phyloP scores from a whole-genome alignment of 2,797 vertebrate species.

The Sebastes paucispinis region DNA sequence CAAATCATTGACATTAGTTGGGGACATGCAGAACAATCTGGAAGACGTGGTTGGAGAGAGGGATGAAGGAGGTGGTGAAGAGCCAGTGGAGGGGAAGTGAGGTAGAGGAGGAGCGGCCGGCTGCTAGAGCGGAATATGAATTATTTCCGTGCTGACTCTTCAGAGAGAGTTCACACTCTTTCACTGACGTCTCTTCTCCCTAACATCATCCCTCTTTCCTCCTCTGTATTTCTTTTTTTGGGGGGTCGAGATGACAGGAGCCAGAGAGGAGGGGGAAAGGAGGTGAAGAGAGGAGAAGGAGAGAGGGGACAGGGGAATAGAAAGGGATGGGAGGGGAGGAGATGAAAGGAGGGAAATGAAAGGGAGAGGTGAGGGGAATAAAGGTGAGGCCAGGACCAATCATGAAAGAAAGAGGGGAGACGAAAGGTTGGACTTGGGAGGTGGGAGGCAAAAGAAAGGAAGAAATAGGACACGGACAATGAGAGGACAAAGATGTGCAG shows the following conservation, averaged over 20 bases:
- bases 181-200: conserved; percentile 28
- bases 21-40: background rate
- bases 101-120: conserved; percentile 27
- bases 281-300: background rate
- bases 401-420: conserved; percentile 22
- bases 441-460: conserved; percentile 14
- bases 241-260: conserved; percentile 34
- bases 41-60: background rate
- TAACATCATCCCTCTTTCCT: conserved; percentile 45
- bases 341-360: conserved; percentile 44
- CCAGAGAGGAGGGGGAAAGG: conserved; percentile 3
- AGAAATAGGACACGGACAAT: conserved; percentile 36
- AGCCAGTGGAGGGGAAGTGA: conserved; percentile 18
- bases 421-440: conserved; percentile 16
- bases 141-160: conserved; percentile 68
- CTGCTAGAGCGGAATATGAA: conserved; percentile 58
- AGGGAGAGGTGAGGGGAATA: conserved; percentile 36
- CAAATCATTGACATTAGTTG: background rate
- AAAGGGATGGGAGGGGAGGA: conserved; percentile 8
- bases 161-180: conserved; percentile 60
- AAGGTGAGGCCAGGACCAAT: conserved; percentile 38
- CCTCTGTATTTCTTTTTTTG: conserved; percentile 9
- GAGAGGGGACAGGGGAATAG: background rate
- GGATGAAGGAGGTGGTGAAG: conserved; percentile 6
- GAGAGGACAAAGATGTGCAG: background rate